These are phyloP conservation scores for Brachionus rubens DNA, from an alignment of 1,140 invertebrate species.

Conservation along the genomic window DNA sequence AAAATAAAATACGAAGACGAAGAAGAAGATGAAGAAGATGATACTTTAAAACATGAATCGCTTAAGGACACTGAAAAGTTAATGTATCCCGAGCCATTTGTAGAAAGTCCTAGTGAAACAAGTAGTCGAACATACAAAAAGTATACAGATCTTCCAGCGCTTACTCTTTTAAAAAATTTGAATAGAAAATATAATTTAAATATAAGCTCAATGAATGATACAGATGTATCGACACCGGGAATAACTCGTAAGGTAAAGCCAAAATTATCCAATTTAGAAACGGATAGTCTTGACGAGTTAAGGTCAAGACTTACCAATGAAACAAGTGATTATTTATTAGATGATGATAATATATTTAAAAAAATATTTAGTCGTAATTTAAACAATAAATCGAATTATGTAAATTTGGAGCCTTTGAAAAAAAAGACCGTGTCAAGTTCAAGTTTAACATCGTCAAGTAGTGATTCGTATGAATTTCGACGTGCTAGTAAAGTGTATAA, in stretches of 20 bases:
- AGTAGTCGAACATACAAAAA: background rate
- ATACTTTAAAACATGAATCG: background rate
- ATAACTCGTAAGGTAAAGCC: background rate
- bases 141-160: background rate
- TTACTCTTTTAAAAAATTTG: constrained; percentile 15
- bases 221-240: background rate
- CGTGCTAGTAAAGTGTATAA: constrained; percentile 1
- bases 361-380: constrained; percentile 38
- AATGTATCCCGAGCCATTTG: background rate
- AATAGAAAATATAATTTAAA: constrained; percentile 15
- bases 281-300: background rate
- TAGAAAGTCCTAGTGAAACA: constrained; percentile 16
- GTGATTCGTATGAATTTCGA: background rate
- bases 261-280: background rate
- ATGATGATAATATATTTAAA: constrained; percentile 28
- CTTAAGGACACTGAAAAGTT: too few relatives aligned
- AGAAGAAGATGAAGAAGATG: background rate
- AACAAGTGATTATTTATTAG: background rate
- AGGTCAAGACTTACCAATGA: background rate
- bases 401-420: constrained; percentile 17
- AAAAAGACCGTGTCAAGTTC: background rate
- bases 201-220: constrained; percentile 1
- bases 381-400: background rate
- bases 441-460: background rate
- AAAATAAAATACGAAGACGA: constrained; percentile 39